Base-by-base conservation (phyloP, 2,888 invertebrate species). In the Acrobasis repandana region DNA sequence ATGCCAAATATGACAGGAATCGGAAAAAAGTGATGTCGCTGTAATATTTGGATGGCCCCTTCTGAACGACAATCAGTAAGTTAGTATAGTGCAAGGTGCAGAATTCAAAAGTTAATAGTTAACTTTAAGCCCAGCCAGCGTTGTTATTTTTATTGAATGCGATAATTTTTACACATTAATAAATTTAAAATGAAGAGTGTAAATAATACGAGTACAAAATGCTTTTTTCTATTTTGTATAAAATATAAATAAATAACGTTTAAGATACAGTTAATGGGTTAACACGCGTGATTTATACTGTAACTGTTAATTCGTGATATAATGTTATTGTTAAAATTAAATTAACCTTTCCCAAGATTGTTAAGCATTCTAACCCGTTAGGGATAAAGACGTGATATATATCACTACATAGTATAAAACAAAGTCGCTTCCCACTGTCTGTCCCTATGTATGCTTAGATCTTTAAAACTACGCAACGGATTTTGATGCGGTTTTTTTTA, bases 281-380 rank as follows among this genome's bases (percentile, higher is more conserved):
- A 58, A 47, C 51, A 15, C 36, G 1, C 18, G 9, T 14, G 48
- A 67, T 67, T 65, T 71, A 68, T 52, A 70, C 74, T 70, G 69
- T 73, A 61, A 65, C n/a, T 28, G 60, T 46, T 57, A 61, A 46
- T 52, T n/a, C 5, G 43, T 43, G 43, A 11, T 11, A 9, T 36
- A 1, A 43, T 43, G n/a, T 43, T 43, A 43, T 43, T 43, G 14
- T 43, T 43, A 14, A 10, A 10, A 10, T 38, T 38, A 14, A 11
- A 38, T 10, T 38, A 38, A 6, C 10, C 38, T 11, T 38, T 11
- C 38, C 38, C 38, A n/a, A n/a, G n/a, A n/a, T n/a, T n/a, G n/a
- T n/a, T n/a, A n/a, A n/a, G n/a, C n/a, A 28, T 28, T 28, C 8
- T 5, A 28, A 2, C 28, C 28, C 28, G 28, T 28, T 6, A 6